These are phyloP conservation scores for Clarias magur DNA, from an alignment of 2,113 vertebrate genomes.

Conservation along the genomic window DNA sequence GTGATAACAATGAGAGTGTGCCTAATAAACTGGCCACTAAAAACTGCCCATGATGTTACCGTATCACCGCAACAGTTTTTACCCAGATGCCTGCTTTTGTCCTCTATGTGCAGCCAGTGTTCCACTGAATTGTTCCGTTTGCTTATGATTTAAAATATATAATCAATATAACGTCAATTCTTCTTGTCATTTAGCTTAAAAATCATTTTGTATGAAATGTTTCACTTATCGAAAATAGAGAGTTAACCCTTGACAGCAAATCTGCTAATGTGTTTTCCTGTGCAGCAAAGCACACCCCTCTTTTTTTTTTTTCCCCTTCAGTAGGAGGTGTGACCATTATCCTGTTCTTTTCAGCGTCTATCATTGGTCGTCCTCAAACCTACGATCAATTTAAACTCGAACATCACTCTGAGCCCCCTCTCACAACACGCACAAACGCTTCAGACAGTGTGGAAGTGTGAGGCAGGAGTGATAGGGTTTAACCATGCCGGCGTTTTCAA, in stretches of 20 bases:
- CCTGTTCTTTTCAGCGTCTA: conserved; percentile 52
- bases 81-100: neutral
- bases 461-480: conserved; percentile 6
- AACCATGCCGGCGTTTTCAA: conserved; percentile 74
- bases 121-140: neutral
- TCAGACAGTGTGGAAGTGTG: conserved; percentile 29
- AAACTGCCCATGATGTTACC: neutral
- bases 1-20: neutral
- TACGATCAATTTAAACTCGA: conserved; percentile 66
- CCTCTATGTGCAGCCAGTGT: neutral
- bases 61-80: neutral
- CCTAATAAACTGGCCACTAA: neutral
- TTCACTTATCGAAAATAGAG: neutral
- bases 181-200: neutral
- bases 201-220: neutral
- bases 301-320: neutral
- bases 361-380: conserved; percentile 68
- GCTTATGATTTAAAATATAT: neutral
- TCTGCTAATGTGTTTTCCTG: conserved; percentile 14
- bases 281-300: conserved; percentile 15
- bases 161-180: neutral
- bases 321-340: conserved; percentile 59
- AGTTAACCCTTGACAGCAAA: neutral
- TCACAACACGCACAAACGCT: conserved; percentile 62
- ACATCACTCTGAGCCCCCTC: conserved; percentile 50